Base-by-base conservation (phyloP, 2,113 vertebrate genomes). In the Cottus gobio region DNA sequence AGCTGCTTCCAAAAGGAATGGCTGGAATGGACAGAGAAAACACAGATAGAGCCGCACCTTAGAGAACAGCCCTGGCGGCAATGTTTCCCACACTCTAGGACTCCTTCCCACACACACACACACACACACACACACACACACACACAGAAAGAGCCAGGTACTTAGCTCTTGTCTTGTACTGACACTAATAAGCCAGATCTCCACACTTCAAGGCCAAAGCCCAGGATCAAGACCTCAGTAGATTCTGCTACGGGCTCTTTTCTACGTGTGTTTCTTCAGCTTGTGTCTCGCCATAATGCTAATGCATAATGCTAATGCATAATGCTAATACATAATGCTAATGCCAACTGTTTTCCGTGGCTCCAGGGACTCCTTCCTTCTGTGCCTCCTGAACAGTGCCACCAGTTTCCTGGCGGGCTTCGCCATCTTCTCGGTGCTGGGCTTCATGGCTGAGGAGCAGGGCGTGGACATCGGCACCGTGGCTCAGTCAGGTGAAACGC, bases 371-470 rank as follows among this genome's bases (percentile, higher is more conserved):
- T 94, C 91, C 0, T 93, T 91, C 83, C 71, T 87, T 34, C 79
- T 95, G 81, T 95, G 94, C 80, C 88, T 94, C 75, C 89, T 95
- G 74, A 95, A 95, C 89, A 95, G 94, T 65, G 1, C 20, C 90
- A 95, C 94, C 82, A 95, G 94, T 57, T 95, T 95, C 82, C 39
- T 94, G 76, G 93, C 94, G 0, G 94, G 94, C 1, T 95, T 95
- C 2, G 93, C 94, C 85, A 95, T 95, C 79, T 95, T 95, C 87
- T 94, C 94, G 0, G 93, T 95, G 61, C 86, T 95, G 48, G 94
- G 94, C 67, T 95, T 95, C 91, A 95, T 95, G 94, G 94, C 94
- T 2, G 83, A 93, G 50, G 94, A 95, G 68, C 94, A 95, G 80
- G 87, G 89, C 0, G 87, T 94, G 62, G 85, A 92, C 73, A 94